A percentile compares a stretch with the other conserved stretches of the same genome.
Conservation (phyloP, 2,113 vertebrate species). For the Salvelinus fontinalis region DNA sequence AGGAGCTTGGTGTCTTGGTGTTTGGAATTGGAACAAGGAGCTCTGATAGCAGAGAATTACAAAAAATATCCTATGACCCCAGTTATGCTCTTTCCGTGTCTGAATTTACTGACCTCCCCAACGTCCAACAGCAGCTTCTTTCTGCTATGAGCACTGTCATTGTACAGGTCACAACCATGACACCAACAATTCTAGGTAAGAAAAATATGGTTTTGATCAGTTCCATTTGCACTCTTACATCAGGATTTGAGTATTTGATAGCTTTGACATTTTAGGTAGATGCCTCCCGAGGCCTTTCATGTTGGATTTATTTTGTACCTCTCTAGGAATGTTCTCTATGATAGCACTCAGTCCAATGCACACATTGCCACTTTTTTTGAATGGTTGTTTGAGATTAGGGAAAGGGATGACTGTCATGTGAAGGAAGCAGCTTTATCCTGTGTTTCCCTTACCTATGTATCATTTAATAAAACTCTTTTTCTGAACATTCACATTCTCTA, state of each 20-base stretch:
- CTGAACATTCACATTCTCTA: neutral
- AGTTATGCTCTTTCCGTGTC: conserved; percentile 14
- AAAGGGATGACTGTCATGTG: too few relatives aligned
- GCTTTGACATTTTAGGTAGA: neutral
- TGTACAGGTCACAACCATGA: neutral
- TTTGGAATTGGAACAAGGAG: too few relatives aligned
- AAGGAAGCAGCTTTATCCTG: neutral
- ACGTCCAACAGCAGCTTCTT: conserved; percentile 39
- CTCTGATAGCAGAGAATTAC: conserved; percentile 27
- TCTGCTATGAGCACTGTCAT: conserved; percentile 5
- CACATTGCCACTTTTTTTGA: too few relatives aligned
- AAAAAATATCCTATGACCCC: conserved; percentile 42
- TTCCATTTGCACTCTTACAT: neutral
- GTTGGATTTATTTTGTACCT: too few relatives aligned
- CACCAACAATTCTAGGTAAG: conserved; percentile 13
- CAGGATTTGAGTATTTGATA: neutral
- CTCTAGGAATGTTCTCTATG: too few relatives aligned
- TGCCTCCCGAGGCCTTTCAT: too few relatives aligned
- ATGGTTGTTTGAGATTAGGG: too few relatives aligned
- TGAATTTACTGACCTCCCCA: conserved; percentile 68
- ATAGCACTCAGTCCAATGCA: too few relatives aligned
- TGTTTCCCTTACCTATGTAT: neutral
- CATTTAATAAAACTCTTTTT: neutral
- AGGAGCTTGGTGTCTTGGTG: too few relatives aligned
- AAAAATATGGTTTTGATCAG: neutral